phyloP scores from a whole-genome alignment of 2,888 invertebrate species.

The Mesoligia furuncula region DNA sequence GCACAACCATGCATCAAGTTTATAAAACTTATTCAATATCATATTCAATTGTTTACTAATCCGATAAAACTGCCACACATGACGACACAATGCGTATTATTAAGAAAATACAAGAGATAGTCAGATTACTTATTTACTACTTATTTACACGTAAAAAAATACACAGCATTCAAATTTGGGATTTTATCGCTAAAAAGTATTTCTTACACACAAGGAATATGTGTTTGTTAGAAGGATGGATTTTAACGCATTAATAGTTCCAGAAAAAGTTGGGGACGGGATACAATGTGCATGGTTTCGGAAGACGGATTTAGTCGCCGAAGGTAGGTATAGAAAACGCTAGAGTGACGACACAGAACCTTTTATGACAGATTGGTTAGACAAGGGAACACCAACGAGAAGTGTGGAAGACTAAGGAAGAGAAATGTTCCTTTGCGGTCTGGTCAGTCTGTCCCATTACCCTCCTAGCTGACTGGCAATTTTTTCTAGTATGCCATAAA shows the following conservation, averaged over 20 bases:
- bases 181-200: not conserved
- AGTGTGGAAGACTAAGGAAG: not conserved
- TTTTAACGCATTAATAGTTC: no score
- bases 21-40: not conserved
- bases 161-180: not conserved
- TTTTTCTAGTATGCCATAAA: no score
- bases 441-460: no score
- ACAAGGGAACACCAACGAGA: no score
- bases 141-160: no score
- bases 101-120: conserved; percentile 1
- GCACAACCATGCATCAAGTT: no score
- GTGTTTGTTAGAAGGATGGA: no score
- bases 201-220: not conserved
- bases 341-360: not conserved
- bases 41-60: conserved; percentile 8
- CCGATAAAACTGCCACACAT: not conserved
- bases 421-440: not conserved
- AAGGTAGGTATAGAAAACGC: not conserved
- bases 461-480: not conserved
- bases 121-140: no score
- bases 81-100: not conserved
- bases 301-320: not conserved
- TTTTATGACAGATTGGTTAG: no score
- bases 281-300: not conserved
- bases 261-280: not conserved